Base-by-base conservation (phyloP, 2,797 vertebrate genomes). In the Threskiornis aethiopicus region DNA sequence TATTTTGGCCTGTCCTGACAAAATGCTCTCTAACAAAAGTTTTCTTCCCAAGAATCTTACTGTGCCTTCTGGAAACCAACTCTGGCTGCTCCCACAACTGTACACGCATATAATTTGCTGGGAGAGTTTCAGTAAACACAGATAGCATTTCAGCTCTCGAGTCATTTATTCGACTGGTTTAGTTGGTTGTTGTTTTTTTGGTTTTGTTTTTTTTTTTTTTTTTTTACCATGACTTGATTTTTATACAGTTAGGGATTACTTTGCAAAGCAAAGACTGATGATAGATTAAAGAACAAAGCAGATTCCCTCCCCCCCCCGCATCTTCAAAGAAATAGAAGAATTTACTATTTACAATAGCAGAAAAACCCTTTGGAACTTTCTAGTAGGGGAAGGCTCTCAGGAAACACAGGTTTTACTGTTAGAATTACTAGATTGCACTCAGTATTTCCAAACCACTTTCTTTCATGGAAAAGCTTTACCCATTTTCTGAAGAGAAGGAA, bases 21-120 rank as follows among this genome's bases (percentile, higher is more conserved):
- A 94, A 93, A 88, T 10, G 87, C 96, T 97, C 94, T 96, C 96
- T 96, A 97, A 95, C 93, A 97, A 96, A 92, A 81, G 13, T 42
- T 41, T 72, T 29, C 90, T 65, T 91, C 94, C 90, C 95, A 96
- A 92, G 92, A 91, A 93, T 94, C 90, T 89, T 42, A 17, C 72
- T 79, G 93, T 31, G 87, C 61, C 0, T 76, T 84, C 92, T 96
- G 89, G 93, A 97, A 96, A 78, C 69, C 65, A 69, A 19, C 87
- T 75, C 95, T 86, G 94, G 84, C 94, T 96, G 90, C 93, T 95
- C 89, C 87, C 87, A 95, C 92, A 71, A 88, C 77, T 76, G 52
- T 67, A 89, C 86, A 77, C 29, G 7, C 87, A 49, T 44, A 84
- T 61, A 79, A 92, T 92, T 94, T 94, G 67, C 90, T 91, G 95